Percentiles rank a stretch among this genome's conserved stretches.
phyloP scores from a whole-genome alignment of 2,113 vertebrate species.

The Scomber scombrus region DNA sequence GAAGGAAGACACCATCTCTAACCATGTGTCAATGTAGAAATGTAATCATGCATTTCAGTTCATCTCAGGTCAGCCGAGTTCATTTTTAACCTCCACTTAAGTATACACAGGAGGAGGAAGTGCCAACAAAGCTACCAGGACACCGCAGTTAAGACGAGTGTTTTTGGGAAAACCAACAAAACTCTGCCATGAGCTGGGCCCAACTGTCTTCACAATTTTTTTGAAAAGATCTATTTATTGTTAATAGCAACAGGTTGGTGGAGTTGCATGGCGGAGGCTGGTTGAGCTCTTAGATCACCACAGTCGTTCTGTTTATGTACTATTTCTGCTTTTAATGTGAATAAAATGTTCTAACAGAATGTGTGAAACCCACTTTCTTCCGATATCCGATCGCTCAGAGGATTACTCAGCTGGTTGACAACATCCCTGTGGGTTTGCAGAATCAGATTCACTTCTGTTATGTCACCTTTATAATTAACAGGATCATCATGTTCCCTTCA shows the following conservation, averaged over 20 bases:
- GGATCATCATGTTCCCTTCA: constrained; percentile 79
- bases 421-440: constrained; percentile 52
- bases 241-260: constrained; percentile 21
- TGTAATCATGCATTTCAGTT: constrained; percentile 61
- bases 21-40: constrained; percentile 52
- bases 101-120: constrained; percentile 15
- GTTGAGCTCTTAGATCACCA: constrained; percentile 22
- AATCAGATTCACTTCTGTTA: constrained; percentile 69
- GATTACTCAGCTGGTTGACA: constrained; percentile 58
- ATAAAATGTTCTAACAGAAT: constrained; percentile 28
- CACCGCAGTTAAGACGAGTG: constrained; percentile 14
- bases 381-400: constrained; percentile 44
- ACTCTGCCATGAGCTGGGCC: not conserved
- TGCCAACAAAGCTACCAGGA: constrained; percentile 42
- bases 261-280: not conserved
- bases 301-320: constrained; percentile 7
- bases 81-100: constrained; percentile 44
- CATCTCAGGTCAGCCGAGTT: constrained; percentile 48
- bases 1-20: constrained; percentile 54
- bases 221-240: constrained; percentile 22
- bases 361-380: constrained; percentile 32
- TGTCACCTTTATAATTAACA: constrained; percentile 77
- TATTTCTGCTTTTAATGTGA: not conserved
- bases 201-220: not conserved
- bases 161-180: constrained; percentile 54